Evolutionary conservation across 2,113 vertebrate genomes (phyloP), one percentile per base, ranked within the genome.

Genomic region (Arvicanthis niloticus): DNA sequence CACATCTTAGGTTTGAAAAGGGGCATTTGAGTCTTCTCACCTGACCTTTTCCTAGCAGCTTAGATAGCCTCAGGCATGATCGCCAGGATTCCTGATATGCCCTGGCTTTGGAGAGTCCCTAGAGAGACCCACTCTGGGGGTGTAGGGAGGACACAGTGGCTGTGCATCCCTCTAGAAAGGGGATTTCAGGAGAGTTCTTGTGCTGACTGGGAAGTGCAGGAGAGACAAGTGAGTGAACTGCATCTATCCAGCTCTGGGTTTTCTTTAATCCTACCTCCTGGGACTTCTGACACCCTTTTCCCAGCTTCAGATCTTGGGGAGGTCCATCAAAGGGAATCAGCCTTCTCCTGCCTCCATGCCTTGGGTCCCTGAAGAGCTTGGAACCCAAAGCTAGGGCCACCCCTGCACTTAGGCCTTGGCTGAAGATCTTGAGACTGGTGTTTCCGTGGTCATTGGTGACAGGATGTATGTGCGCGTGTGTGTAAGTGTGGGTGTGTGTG

Each of bases 401-500:
- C 72, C 48, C 67, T 65, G 56, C 51, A 60, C 19, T 17, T 12
- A 78, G 53, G 86, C 16, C 51, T 29, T 73, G 89, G 60, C 40
- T 56, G 70, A 3, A 4, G 37, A 34, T 51, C 70, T 42, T 0
- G 40, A 96, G 95, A 51, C 88, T 42, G 9, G 22, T 42, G 80
- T 42, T 76, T 94, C 67, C 91, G 21, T 88, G 65, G 78, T 62
- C 75, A 58, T 62, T 45, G 92, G 96, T 93, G 88, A 93, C 53
- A 77, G 93, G 91, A 96, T 89, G 87, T 68, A 7, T 85, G 34
- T 45, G 58, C 0, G 81, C 0, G 62, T 7, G 94, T 72, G 93
- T 53, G 95, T 60, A 93, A 56, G 97, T 95, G 73, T n/a, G 86
- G 67, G 84, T 94, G 56, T 68, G 75, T 86, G 85, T 17, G 91